phyloP scores from a whole-genome alignment of 2,113 vertebrate species.

The Crotophaga sulcirostris region DNA sequence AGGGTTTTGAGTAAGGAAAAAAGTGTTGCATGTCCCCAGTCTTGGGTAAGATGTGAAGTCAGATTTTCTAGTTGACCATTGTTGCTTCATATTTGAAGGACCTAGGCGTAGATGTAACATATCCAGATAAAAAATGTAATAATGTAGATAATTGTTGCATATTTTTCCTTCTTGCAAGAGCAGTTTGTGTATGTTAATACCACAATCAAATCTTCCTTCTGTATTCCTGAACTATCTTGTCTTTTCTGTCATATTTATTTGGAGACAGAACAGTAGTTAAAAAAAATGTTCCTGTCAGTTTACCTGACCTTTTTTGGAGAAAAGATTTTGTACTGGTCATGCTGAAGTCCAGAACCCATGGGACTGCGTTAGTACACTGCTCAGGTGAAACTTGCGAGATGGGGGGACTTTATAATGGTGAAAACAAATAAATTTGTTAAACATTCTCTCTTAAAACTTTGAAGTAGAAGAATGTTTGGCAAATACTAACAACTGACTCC shows the following conservation, averaged over 20 bases:
- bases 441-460: neutral
- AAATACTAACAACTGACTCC: neutral
- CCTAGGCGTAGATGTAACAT: neutral
- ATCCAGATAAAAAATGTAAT: neutral
- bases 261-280: neutral
- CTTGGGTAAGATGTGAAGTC: neutral
- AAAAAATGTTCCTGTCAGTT: neutral
- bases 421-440: neutral
- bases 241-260: neutral
- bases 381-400: neutral
- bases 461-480: neutral
- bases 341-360: neutral
- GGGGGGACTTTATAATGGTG: neutral
- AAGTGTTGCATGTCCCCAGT: rapidly evolving
- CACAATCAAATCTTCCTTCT: neutral
- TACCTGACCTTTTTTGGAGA: neutral
- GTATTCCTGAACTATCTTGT: neutral
- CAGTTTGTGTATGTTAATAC: neutral
- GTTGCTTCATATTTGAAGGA: neutral
- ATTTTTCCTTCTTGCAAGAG: neutral
- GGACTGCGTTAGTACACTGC: neutral
- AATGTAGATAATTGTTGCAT: neutral
- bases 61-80: neutral
- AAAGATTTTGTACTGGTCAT: neutral
- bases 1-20: neutral